Evolutionary conservation across 2,797 vertebrate species (phyloP).

Genomic region (Simalia tracyae): DNA sequence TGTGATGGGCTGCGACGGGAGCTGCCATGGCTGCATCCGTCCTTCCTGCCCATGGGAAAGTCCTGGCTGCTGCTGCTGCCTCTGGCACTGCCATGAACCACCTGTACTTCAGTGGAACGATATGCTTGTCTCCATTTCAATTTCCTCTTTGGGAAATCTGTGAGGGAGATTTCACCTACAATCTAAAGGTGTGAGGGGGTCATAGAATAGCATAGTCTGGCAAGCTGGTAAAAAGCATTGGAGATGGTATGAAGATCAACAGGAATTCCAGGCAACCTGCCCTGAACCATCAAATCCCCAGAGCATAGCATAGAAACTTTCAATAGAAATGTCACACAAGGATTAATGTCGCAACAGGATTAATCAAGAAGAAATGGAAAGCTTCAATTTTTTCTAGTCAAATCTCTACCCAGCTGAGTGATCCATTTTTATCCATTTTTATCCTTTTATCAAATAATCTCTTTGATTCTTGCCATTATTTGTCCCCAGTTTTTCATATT

Average conservation of each 20-base stretch:
- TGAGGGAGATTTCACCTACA: neutral
- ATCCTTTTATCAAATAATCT: too few relatives aligned
- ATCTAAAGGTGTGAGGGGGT: neutral
- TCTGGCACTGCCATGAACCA: neutral
- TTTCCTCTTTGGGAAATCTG: neutral
- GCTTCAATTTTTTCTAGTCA: slow-evolving; percentile 12
- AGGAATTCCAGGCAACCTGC: slow-evolving; percentile 49
- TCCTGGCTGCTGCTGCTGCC: neutral
- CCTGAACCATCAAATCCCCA: slow-evolving; percentile 66
- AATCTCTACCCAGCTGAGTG: slow-evolving; percentile 20
- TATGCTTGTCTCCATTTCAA: neutral
- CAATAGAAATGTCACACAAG: slow-evolving; percentile 62
- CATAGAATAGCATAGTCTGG: slow-evolving; percentile 46
- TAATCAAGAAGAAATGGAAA: slow-evolving; percentile 53
- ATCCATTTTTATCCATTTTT: neutral
- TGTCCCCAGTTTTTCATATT: neutral
- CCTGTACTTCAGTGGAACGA: neutral
- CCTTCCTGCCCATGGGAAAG: neutral
- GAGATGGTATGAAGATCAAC: slow-evolving; percentile 40
- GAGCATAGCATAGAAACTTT: slow-evolving; percentile 50
- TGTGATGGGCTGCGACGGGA: neutral
- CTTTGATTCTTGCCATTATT: neutral
- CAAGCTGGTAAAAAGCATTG: slow-evolving; percentile 40
- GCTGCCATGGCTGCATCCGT: neutral
- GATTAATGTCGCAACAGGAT: slow-evolving; percentile 48